Base-by-base conservation (phyloP, 2,888 invertebrate species). In the Scaptomyza cyrtandrae region DNA sequence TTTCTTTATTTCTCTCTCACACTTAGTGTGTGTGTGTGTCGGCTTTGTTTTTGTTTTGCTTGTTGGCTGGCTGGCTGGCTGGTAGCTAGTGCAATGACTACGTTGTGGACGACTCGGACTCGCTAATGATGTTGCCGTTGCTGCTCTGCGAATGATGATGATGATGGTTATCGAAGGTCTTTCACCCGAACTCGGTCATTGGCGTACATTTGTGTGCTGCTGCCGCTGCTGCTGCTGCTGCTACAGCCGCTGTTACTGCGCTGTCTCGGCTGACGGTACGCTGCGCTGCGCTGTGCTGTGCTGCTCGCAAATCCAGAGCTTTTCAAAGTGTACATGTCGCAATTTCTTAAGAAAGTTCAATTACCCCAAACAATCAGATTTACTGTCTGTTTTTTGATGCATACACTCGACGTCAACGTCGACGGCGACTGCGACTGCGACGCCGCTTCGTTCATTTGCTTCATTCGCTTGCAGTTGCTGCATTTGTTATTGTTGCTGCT, bases 131-230 rank as follows among this genome's bases (percentile, higher is more conserved):
- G 86, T 72, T 85, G 77, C 79, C 80, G 72, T 80, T 80, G 74
- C 89, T 80, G 84, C 88, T 79, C 80, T 81, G 86, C 75, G 75
- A 80, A 88, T 86, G 83, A 90, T 88, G 89, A 90, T 87, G 89
- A 91, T 90, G 90, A 91, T 91, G 91, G 91, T 91, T 90, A 91
- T 91, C 91, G 92, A 92, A 92, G 92, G 92, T 92, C 92, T 92
- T 92, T 92, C 92, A 92, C 92, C 92, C 92, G 92, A 91, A 91
- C 92, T 92, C 92, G 92, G 92, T 92, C 92, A 92, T 92, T 92
- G 92, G 92, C 92, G 92, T 92, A 91, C 91, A 91, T 91, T 90
- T 91, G 84, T 86, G 86, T 86, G 85, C 86, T 85, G 85, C 86
- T 71, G 77, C 78, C 39, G 59, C 75, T 56, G 71, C 62, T 33